Base-by-base conservation (phyloP, 2,113 vertebrate genomes). In the Sterrhoptilus dennistouni region DNA sequence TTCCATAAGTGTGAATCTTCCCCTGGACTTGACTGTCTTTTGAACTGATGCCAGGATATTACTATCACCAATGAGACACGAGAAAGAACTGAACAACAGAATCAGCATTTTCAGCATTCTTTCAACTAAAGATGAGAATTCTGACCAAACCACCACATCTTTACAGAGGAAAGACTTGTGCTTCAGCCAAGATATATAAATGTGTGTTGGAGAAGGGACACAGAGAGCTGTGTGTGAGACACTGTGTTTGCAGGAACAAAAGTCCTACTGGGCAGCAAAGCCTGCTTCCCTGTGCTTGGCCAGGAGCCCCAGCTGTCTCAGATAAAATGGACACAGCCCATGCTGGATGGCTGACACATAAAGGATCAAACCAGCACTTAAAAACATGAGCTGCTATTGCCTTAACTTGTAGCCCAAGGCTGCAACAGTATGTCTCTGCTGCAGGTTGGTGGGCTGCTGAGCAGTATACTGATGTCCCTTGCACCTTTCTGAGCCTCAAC, bases 101-200 rank as follows among this genome's bases (percentile, higher is more conserved):
- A 88, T 42, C 40, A 77, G 33, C 27, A 42, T 23, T 14, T 85
- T 69, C 60, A 92, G 47, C 31, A 38, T 63, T 86, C 88, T 94
- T 90, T 50, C 68, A 90, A 14, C 23, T 59, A 38, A 74, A 35
- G 28, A 50, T 18, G 16, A 86, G 50, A 77, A 88, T 90, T 83
- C 71, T 89, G 54, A 93, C 54, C 42, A 63, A 89, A 78, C 4
- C 8, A 38, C 24, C 24, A 38, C 17, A 83, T 77, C 68, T 83
- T 81, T 70, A 86, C 27, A 71, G 89, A 92, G 92, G 54, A 89
- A 97, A 90, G 42, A 49, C 40, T 65, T 75, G 38, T 60, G 27
- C 71, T 95, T 86, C 76, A 81, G 71, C 86, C 94, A 95, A 92
- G 52, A 72, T 38, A 65, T 45, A 92, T 65, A 90, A 96, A 93